Evolutionary conservation across 1,140 invertebrate genomes (phyloP), one percentile per base, ranked within the genome.

Genomic region (Sesamia nonagrioides): DNA sequence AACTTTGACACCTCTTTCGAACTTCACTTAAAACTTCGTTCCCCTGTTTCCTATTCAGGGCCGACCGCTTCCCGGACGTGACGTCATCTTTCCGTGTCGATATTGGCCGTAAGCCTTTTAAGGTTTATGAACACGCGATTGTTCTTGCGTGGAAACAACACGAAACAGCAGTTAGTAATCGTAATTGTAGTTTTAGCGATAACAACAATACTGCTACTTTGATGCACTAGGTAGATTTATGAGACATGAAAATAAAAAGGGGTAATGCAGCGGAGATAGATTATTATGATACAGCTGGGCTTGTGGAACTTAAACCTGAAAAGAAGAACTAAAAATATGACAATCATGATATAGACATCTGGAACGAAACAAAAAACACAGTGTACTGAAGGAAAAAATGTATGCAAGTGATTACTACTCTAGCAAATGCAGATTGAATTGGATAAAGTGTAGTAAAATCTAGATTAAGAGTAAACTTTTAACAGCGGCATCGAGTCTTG

Each of bases 11-110:
- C 42, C 27, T 75, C 54, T 73, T 75, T 48, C 21, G 35, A 73
- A 58, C 54, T 17, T 66, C 35, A 17, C 21, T 40, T 73, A 48
- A 79, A 76, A 79, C 60, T 80, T 75, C 69, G 45, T 40, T 68
- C n/a, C 21, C 69, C 78, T 45, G 66, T 72, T 85, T 83, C 79
- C 78, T 81, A 77, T 80, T 75, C 77, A 76, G 73, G 63, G 48
- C 27, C 61, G 77, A 77, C 58, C 74, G 60, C 40, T 78, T 82
- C 68, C 76, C 84, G 82, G 78, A 81, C 73, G 80, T 85, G 80
- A 83, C 78, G 77, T 83, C 79, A 76, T 40, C 78, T 75, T 80
- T 83, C 77, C 80, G 52, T 42, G 80, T 69, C 79, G 72, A 77
- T 73, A 77, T 56, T 68, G 42, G 9, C 40, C 63, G 63, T 68